Conservation (phyloP, 2,888 invertebrate genomes). For the Clanis bilineata region DNA sequence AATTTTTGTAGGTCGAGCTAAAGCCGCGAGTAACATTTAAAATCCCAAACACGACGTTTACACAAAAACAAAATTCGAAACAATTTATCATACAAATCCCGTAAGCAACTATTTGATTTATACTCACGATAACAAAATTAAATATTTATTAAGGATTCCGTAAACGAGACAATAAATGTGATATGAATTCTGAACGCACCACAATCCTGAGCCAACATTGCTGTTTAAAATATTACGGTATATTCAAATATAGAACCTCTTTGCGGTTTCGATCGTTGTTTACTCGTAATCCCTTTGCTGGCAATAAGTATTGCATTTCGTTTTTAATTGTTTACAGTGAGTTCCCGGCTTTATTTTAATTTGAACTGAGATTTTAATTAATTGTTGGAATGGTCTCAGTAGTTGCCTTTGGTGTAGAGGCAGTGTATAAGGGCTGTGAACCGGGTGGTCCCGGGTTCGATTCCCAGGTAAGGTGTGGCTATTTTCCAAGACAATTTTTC, state of each 20-base stretch:
- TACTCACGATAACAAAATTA: not conserved
- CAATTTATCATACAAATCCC: not conserved
- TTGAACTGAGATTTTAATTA: not conserved
- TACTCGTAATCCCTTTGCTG: constrained; percentile 3
- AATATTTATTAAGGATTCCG: constrained; percentile 4
- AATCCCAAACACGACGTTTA: too few species aligned
- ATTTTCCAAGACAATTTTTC: too few species aligned
- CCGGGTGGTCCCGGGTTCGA: too few species aligned
- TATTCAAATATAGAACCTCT: constrained; percentile 6
- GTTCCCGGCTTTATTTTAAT: not conserved
- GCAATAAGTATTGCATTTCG: not conserved
- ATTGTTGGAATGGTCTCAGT: too few species aligned
- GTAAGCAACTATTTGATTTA: not conserved
- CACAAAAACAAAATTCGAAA: not conserved
- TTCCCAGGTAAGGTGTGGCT: too few species aligned
- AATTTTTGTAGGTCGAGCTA: too few species aligned
- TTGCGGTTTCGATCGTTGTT: constrained; percentile 11
- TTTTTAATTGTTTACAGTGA: not conserved
- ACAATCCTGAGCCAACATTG: constrained; percentile 16
- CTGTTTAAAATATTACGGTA: constrained; percentile 18
- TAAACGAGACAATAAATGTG: constrained; percentile 16
- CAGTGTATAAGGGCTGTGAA: too few species aligned
- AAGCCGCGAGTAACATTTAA: too few species aligned
- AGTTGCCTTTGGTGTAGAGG: too few species aligned
- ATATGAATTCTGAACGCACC: constrained; percentile 12